Percentiles rank a stretch among this genome's conserved stretches.
Conservation (phyloP, 2,888 invertebrate species). For the Acleris holmiana region DNA sequence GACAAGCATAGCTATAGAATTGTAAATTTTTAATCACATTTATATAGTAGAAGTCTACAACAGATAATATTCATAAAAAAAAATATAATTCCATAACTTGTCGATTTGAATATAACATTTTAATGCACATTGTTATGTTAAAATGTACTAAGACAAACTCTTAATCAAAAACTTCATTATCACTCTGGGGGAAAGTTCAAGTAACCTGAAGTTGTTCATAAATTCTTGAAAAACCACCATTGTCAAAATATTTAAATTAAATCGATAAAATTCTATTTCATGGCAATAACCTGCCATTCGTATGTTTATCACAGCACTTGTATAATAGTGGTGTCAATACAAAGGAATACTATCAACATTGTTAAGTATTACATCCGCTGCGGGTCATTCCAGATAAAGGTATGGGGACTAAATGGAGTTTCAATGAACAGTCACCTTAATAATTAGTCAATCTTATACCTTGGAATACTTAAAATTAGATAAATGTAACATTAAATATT, state of each 20-base stretch:
- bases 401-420: conserved; percentile 55
- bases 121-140: conserved; percentile 32
- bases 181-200: conserved; percentile 33
- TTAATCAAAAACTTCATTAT: conserved; percentile 26
- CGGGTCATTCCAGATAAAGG: conserved; percentile 59
- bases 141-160: conserved; percentile 20
- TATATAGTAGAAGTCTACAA: conserved; percentile 30
- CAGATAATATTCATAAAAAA: conserved; percentile 33
- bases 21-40: conserved; percentile 36
- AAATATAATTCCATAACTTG: conserved; percentile 31
- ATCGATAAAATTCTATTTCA: conserved; percentile 44
- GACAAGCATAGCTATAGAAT: conserved; percentile 34
- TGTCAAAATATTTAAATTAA: conserved; percentile 27
- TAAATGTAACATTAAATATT: conserved; percentile 41
- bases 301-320: conserved; percentile 78
- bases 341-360: conserved; percentile 60
- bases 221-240: conserved; percentile 24
- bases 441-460: conserved; percentile 33
- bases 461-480: conserved; percentile 41
- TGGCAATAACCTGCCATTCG: conserved; percentile 59
- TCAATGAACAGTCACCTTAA: conserved; percentile 55
- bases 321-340: conserved; percentile 70
- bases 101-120: conserved; percentile 27
- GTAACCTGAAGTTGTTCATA: conserved; percentile 22
- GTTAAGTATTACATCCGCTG: conserved; percentile 49